These are phyloP conservation scores for Rhynchotus rufescens DNA, from an alignment of 2,797 vertebrate genomes.

Conservation along the genomic window DNA sequence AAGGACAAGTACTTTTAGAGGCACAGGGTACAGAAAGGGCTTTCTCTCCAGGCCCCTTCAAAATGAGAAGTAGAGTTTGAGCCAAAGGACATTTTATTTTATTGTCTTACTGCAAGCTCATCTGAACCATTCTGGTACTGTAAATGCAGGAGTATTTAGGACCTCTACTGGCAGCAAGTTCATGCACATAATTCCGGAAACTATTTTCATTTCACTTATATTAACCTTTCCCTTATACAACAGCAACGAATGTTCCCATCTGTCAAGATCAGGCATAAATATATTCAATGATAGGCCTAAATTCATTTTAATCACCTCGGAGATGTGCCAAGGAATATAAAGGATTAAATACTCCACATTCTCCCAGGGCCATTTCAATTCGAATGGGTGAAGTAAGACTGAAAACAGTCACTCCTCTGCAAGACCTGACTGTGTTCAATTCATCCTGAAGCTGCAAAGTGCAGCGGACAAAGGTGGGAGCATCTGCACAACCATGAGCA, in stretches of 20 bases:
- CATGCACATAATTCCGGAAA: neutral
- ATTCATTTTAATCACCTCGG: constrained; percentile 48
- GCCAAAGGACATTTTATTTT: neutral
- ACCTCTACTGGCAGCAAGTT: constrained; percentile 58
- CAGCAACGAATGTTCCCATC: constrained; percentile 21
- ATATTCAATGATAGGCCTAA: constrained; percentile 29
- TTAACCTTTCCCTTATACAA: constrained; percentile 56
- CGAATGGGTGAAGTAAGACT: neutral
- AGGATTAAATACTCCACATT: constrained; percentile 37
- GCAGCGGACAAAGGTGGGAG: neutral
- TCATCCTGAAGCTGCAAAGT: neutral
- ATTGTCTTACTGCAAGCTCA: neutral
- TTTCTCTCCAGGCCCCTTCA: neutral
- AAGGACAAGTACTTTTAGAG: neutral
- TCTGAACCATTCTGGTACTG: neutral
- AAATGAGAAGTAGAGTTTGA: neutral
- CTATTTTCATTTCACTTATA: neutral
- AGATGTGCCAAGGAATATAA: constrained; percentile 17
- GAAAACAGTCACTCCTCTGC: neutral
- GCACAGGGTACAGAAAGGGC: neutral
- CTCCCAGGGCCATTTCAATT: constrained; percentile 11
- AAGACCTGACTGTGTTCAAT: neutral
- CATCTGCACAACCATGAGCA: neutral
- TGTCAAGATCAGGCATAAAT: constrained; percentile 18
- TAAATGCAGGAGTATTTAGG: constrained; percentile 36